Evolutionary conservation across 2,888 invertebrate species (phyloP), one percentile per base, ranked within the genome.

Genomic region (Morpho deidamia): DNA sequence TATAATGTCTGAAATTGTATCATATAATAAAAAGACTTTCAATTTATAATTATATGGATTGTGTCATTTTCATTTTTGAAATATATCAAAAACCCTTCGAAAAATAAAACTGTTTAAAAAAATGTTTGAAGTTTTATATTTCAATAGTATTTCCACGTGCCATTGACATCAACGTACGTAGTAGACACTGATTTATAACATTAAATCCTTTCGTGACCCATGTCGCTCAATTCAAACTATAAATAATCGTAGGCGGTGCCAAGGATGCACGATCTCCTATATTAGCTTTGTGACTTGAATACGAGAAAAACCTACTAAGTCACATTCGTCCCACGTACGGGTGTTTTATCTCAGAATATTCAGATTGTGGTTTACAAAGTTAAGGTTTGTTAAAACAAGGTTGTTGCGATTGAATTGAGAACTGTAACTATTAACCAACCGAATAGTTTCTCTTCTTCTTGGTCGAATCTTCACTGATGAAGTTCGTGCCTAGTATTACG

Each of bases 171-270:
- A 14, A 42, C 35, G 14, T 34, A n/a, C 41, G 10, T 40, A 34
- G 12, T 42, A 35, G 42, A 8, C 49, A 14, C 35, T 42, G 49
- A 49, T 42, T 42, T 49, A 49, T 49, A 42, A 67, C 63, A 63
- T 62, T 64, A 71, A 72, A 74, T 74, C 77, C 76, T 72, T 67
- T 70, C 64, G 66, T 56, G 64, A 77, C 78, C 80, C 78, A 60
- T 71, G 76, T 80, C 80, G 78, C 76, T 79, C 79, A 75, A 78
- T 79, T 72, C 76, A 70, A 71, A 74, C 70, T 67, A 75, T 80
- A 80, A 80, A 80, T 81, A 78, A 81, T 81, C 72, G 74, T 71
- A 68, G 57, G 62, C 61, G 58, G 63, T 56, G 72, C 66, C 72
- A 74, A 77, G 42, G 44, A 50, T 74, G 72, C 68, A 66, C 67